phyloP scores from a whole-genome alignment of 2,888 invertebrate species.

The Caradrina clavipalpis region DNA sequence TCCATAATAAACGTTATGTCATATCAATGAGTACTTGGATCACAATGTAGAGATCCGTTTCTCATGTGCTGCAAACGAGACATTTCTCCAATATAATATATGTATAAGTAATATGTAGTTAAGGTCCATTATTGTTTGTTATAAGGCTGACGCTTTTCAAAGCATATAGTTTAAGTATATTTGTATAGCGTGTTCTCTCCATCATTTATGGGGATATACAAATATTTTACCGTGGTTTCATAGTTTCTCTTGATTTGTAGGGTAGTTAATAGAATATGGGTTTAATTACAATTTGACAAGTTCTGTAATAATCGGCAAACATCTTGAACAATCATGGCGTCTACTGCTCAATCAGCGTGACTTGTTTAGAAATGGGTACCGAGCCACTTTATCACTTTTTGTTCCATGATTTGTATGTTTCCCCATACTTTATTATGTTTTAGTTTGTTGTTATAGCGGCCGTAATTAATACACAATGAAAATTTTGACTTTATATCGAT shows the following conservation, averaged over 20 bases:
- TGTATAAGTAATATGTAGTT: slow-evolving; percentile 62
- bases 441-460: no score
- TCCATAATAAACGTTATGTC: no score
- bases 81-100: slow-evolving; percentile 60
- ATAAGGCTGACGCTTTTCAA: slow-evolving; percentile 81
- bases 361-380: no score
- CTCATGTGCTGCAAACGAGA: slow-evolving; percentile 32
- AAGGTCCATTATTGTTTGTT: slow-evolving; percentile 70
- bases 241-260: not conserved
- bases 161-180: slow-evolving; percentile 72
- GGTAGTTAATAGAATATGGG: not conserved
- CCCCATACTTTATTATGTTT: no score
- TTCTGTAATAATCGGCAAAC: not conserved
- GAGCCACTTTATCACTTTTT: no score
- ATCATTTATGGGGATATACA: slow-evolving; percentile 35
- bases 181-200: slow-evolving; percentile 44
- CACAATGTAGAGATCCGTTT: not conserved
- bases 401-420: no score
- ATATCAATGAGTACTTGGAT: no score
- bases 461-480: no score
- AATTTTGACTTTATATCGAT: no score
- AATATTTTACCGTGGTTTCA: slow-evolving; percentile 32
- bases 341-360: no score
- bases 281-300: not conserved
- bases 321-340: not conserved